Base-by-base conservation (phyloP, 2,797 vertebrate species). In the Lycodopsis pacificus region DNA sequence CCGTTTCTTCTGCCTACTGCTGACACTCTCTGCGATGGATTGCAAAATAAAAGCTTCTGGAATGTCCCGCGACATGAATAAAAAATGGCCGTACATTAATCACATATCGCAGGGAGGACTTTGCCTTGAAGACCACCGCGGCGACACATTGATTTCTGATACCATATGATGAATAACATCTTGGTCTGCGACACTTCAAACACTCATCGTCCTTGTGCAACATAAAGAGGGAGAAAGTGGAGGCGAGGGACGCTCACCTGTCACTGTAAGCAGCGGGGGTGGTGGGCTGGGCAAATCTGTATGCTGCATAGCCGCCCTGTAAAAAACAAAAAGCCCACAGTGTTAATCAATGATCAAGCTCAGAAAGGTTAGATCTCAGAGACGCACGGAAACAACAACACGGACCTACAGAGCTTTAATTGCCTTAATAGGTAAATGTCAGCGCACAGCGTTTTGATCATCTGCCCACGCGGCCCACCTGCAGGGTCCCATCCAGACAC, bases 241-340 rank as follows among this genome's bases (percentile, higher is more conserved):
- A 65, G 32, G 40, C 59, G 51, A 68, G 42, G 14, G 68, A n/a
- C 10, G 51, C 94, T 92, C 76, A 96, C 95, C 97, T 97, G 96
- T 98, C 97, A 1, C 97, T 98, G 96, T 97, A 98, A 4, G 97
- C 96, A 0, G 97, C 95, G 32, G 97, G 96, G 14, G 97, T 97
- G 1, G 97, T 94, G 1, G 97, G 97, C 94, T 98, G 97, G 83
- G 97, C 96, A 17, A 98, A 99, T 95, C 97, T 97, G 95, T 99
- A 99, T 71, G 97, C 97, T 65, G 98, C 96, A 30, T 98, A 99
- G 76, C 98, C 97, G 44, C 98, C 98, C 98, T 99, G 95, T 46
- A 61, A 73, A 15, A 36, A 73, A 0, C 0, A 32, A 93, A 15
- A 32, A 32, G 5, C 30, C 30, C 77, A 85, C 53, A 82, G 70